Evolutionary conservation across 2,113 vertebrate species (phyloP).

Genomic region (Lepidothrix coronata): DNA sequence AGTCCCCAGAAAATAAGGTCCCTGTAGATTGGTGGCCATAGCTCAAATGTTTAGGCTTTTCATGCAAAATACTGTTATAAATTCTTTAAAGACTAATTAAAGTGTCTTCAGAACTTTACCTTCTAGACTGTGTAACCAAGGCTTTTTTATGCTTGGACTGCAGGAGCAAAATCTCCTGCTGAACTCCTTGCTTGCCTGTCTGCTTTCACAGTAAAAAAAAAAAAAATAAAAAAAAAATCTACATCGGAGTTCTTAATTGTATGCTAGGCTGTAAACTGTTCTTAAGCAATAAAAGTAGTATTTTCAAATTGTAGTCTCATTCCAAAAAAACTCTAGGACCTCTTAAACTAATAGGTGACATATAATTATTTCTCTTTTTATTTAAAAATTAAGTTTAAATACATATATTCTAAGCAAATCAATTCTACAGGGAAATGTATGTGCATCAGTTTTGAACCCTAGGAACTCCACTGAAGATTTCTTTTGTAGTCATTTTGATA

Average conservation of each 20-base stretch:
- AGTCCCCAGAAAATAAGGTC: background rate
- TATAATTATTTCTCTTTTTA: background rate
- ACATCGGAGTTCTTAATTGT: background rate
- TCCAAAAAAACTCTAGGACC: background rate
- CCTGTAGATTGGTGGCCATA: background rate
- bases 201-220: background rate
- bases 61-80: constrained; percentile 34
- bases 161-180: constrained; percentile 6
- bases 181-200: background rate
- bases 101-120: constrained; percentile 15
- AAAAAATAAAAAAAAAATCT: background rate
- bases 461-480: background rate
- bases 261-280: background rate
- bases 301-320: background rate
- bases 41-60: constrained; percentile 3
- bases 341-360: background rate
- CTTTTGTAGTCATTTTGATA: background rate
- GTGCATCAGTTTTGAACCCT: background rate
- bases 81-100: constrained; percentile 54
- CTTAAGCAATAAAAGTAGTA: background rate
- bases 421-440: background rate
- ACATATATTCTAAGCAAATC: background rate
- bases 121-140: background rate
- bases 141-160: background rate
- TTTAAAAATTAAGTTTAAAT: background rate